Evolutionary conservation across 2,113 vertebrate genomes (phyloP), one percentile per base, ranked within the genome.

Genomic region (Spea bombifrons): DNA sequence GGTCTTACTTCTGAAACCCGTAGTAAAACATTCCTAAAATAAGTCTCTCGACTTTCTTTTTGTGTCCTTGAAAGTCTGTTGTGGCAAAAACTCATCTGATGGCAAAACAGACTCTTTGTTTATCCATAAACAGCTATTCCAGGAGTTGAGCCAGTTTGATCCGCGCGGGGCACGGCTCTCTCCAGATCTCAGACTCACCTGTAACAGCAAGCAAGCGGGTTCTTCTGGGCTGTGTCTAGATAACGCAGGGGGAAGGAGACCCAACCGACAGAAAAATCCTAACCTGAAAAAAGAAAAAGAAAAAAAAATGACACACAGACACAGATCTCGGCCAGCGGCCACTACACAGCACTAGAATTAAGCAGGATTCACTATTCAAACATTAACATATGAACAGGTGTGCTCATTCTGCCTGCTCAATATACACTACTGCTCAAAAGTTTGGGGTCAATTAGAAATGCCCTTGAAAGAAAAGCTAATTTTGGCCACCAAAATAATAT

Each of bases 31-130:
- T 30, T 30, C 30, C 30, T 30, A 30, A 30, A 30, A 30, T 30
- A 30, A 30, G 30, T 1, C 30, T 30, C 2, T 3, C 4, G 8
- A 4, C 57, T 64, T 48, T 52, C 15, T 52, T 53, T 45, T 7
- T 9, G 5, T 71, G 68, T 9, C 68, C 76, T 78, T 71, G 67
- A 78, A 43, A 17, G 7, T 0, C 7, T 17, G 6, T 8, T 47
- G 66, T 45, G 3, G 7, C n/a, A 17, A 15, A 61, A 17, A 43
- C 5, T 45, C 52, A 46, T 61, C n/a, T 72, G 76, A 78, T 78
- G 76, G 16, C 48, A 78, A 61, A 78, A 78, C 69, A 78, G 52
- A 10, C 0, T 3, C 3, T 17, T 8, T 78, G 76, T 71, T 72
- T 72, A n/a, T 15, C 68, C 50, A 17, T 78, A 78, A 65, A 72